These are phyloP conservation scores for Tipula confusa DNA, from an alignment of 2,888 invertebrate species.

Conservation along the genomic window DNA sequence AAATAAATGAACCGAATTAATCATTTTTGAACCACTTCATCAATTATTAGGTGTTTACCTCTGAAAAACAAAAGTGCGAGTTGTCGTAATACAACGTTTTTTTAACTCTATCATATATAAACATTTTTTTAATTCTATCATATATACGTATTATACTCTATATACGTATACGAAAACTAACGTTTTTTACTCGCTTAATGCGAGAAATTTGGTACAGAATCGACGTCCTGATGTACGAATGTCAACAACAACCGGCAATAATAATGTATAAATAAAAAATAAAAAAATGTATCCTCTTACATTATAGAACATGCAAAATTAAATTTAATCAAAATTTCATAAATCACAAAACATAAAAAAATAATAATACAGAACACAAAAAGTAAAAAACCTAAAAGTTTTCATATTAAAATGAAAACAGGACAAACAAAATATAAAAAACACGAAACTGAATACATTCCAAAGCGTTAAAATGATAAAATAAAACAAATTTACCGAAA, in stretches of 20 bases:
- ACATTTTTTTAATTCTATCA: too few relatives aligned
- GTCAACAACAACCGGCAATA: not conserved
- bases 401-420: not conserved
- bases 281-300: not conserved
- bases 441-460: not conserved
- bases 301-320: not conserved
- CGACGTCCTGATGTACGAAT: not conserved
- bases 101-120: too few relatives aligned
- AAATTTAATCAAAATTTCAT: constrained; percentile 12
- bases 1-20: too few relatives aligned
- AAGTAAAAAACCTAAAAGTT: not conserved
- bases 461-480: not conserved
- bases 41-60: too few relatives aligned
- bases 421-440: not conserved
- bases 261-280: not conserved
- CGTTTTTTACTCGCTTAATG: too few relatives aligned
- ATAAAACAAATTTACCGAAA: not conserved
- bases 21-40: too few relatives aligned
- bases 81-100: too few relatives aligned
- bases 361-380: not conserved
- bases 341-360: not conserved
- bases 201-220: too few relatives aligned
- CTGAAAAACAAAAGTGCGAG: too few relatives aligned
- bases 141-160: too few relatives aligned
- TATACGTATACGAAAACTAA: too few relatives aligned